phyloP scores from a whole-genome alignment of 2,888 invertebrate species.

The Leptinotarsa peninsularis region DNA sequence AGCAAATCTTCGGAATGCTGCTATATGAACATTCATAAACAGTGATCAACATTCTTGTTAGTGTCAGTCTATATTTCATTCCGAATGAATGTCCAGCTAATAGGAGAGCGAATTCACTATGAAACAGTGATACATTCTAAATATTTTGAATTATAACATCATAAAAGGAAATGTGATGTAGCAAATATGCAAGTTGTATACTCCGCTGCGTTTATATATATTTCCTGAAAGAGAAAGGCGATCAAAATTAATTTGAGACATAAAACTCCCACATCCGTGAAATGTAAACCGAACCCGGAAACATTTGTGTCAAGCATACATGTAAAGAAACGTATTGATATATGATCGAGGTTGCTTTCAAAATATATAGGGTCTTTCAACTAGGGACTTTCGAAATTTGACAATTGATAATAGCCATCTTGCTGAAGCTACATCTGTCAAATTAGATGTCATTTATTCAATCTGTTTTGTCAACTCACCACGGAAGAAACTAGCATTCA shows the following conservation, averaged over 20 bases:
- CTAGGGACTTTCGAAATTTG: too few species aligned
- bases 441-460: too few species aligned
- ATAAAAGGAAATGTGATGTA: constrained; percentile 2
- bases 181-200: background rate
- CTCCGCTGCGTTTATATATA: background rate
- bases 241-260: constrained; percentile 1
- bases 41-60: constrained; percentile 26
- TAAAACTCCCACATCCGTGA: background rate
- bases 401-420: too few species aligned
- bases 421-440: too few species aligned
- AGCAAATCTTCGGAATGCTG: constrained; percentile 22
- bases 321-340: too few species aligned
- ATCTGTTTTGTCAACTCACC: too few species aligned
- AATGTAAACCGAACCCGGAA: background rate
- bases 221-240: constrained; percentile 8
- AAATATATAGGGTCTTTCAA: too few species aligned
- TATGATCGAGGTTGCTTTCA: too few species aligned
- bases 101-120: constrained; percentile 1
- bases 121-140: constrained; percentile 9
- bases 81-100: constrained; percentile 10
- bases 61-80: constrained; percentile 26
- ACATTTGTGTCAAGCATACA: background rate
- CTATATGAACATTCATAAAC: constrained; percentile 4
- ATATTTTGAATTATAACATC: constrained; percentile 13
- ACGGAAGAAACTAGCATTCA: too few species aligned